Evolutionary conservation across 1,140 invertebrate species (phyloP), one percentile per base, ranked within the genome.

Genomic region (Tachypleus tridentatus): DNA sequence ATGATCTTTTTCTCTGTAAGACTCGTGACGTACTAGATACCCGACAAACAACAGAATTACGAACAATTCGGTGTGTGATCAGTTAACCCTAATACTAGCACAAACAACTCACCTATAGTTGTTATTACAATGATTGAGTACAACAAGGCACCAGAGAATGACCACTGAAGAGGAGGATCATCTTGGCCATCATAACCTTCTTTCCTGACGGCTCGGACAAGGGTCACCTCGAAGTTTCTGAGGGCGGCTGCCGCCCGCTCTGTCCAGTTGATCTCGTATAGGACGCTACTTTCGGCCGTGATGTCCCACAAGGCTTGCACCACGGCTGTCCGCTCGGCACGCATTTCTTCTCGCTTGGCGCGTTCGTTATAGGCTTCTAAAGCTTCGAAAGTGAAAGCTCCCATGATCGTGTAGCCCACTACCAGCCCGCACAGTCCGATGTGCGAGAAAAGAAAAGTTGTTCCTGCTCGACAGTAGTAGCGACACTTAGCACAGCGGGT

Each of bases 371-470:
- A 57, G 11, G 66, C 68, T 58, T 75, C 73, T 3, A 74, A 86
- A 58, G 84, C 81, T 73, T 86, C 89, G 76, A 98, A 99, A 51
- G 91, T 85, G 54, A 96, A 87, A 1, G 95, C 95, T 0, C 96
- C 96, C 10, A 97, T 82, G 59, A 98, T 87, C 3, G 95, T 91
- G 75, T 98, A 98, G 59, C 90, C 86, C 0, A 98, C 91, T 9
- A 98, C 91, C 3, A 98, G 79, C 2, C 88, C 91, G 57, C 93
- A 94, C 4, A 98, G 88, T 61, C 96, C 96, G 62, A 98, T 91
- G 72, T 85, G 83, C 4, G 83, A 84, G 72, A 86, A 84, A 7
- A 85, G 66, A 78, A 90, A 89, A 69, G 88, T 70, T 5, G 67
- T 64, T 7, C 68, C 66, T 29, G 66, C 58, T 6, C 71, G 68